Conservation (phyloP, 1,140 invertebrate species). For the Nautilus pompilius region DNA sequence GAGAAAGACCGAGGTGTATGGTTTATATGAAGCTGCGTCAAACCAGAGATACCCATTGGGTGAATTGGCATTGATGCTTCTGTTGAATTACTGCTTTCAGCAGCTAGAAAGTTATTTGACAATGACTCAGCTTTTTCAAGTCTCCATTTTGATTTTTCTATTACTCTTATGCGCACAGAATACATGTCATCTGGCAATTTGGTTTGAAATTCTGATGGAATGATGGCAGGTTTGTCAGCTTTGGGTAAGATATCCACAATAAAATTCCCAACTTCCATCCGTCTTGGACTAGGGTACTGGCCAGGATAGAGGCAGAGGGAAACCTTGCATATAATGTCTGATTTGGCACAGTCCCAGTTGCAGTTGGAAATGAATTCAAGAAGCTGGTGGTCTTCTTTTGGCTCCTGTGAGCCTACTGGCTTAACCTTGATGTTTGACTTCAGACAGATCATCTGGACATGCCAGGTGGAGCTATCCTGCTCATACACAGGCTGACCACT, state of each 20-base stretch:
- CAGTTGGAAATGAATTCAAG: conserved; percentile 47
- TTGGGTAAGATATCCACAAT: conserved; percentile 38
- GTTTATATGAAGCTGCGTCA: too few species aligned
- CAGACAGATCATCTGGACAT: conserved; percentile 42
- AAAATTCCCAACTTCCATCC: conserved; percentile 29
- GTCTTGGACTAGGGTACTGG: conserved; percentile 23
- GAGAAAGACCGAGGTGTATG: too few species aligned
- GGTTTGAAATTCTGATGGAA: conserved; percentile 37
- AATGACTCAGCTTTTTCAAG: too few species aligned
- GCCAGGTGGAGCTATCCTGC: conserved; percentile 31
- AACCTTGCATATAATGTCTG: conserved; percentile 36
- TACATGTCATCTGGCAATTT: conserved; percentile 40
- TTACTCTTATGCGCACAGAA: conserved; percentile 33
- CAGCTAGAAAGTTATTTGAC: too few species aligned
- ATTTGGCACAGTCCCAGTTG: conserved; percentile 35
- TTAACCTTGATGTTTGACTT: conserved; percentile 26
- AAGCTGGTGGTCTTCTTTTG: conserved; percentile 24
- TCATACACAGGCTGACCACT: background rate
- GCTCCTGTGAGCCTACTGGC: background rate
- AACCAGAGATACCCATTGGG: too few species aligned
- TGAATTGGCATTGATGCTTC: too few species aligned
- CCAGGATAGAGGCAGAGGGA: conserved; percentile 21
- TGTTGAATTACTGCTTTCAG: too few species aligned
- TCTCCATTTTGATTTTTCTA: conserved; percentile 3
- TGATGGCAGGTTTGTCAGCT: conserved; percentile 34